A percentile compares a stretch with the other conserved stretches of the same genome.
Evolutionary conservation across 2,113 vertebrate genomes (phyloP).

Genomic region (Xyrauchen texanus): DNA sequence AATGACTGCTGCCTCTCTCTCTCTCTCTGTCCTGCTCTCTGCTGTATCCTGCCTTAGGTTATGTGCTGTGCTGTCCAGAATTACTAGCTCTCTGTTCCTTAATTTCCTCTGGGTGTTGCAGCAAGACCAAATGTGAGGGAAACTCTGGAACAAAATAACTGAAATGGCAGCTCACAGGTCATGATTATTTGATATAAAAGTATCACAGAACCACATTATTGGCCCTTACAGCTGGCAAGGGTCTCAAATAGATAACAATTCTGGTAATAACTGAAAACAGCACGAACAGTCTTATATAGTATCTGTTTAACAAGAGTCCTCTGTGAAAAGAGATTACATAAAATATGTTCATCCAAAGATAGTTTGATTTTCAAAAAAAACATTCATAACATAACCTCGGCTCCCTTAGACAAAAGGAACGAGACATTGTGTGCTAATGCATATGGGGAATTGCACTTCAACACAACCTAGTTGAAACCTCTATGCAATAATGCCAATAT

Average conservation of each 20-base stretch:
- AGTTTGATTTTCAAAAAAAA: neutral
- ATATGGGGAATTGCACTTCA: no score
- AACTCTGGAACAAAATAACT: constrained; percentile 25
- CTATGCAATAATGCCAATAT: no score
- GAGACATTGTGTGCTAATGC: no score
- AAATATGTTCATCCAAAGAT: neutral
- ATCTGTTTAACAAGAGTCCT: neutral
- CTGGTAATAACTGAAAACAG: constrained; percentile 43
- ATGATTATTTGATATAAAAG: constrained; percentile 48
- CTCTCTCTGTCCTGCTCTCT: neutral
- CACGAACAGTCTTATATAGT: neutral
- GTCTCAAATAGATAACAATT: neutral
- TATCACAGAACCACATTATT: constrained; percentile 47
- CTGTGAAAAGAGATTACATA: neutral
- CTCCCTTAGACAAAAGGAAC: no score
- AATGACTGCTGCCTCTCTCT: neutral
- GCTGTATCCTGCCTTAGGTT: constrained; percentile 12
- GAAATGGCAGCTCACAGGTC: constrained; percentile 35
- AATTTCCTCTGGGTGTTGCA: constrained; percentile 39
- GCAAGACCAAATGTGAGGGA: neutral
- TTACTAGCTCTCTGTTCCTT: constrained; percentile 27
- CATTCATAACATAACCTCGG: no score
- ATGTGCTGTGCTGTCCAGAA: constrained; percentile 3
- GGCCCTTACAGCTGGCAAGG: constrained; percentile 15
- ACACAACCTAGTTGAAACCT: no score